These are phyloP conservation scores for Novumbra hubbsi DNA, from an alignment of 2,797 vertebrate genomes.

Conservation along the genomic window DNA sequence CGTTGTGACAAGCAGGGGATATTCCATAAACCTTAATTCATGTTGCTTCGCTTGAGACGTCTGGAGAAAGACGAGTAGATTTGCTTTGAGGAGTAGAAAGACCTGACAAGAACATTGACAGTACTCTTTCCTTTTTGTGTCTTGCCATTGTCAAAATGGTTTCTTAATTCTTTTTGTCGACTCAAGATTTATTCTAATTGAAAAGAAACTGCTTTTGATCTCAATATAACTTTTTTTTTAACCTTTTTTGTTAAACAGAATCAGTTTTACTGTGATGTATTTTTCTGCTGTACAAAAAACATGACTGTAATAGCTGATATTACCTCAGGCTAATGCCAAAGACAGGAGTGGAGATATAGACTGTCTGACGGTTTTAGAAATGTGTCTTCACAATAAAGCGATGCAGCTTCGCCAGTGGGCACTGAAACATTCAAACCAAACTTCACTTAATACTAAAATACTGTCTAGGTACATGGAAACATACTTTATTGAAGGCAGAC, in stretches of 20 bases:
- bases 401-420: background rate
- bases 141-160: slow-evolving; percentile 25
- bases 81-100: slow-evolving; percentile 17
- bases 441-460: too few relatives aligned
- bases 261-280: slow-evolving; percentile 23
- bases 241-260: slow-evolving; percentile 4
- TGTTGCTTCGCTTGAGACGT: slow-evolving; percentile 21
- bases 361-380: slow-evolving; percentile 31
- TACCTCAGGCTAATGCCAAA: slow-evolving; percentile 31
- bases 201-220: slow-evolving; percentile 36
- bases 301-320: slow-evolving; percentile 16
- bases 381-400: slow-evolving; percentile 26
- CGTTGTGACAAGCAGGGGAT: slow-evolving; percentile 16
- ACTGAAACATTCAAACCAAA: too few relatives aligned
- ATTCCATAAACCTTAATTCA: slow-evolving; percentile 26
- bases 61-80: background rate
- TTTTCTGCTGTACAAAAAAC: slow-evolving; percentile 9
- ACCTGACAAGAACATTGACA: slow-evolving; percentile 15
- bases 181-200: slow-evolving; percentile 21
- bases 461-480: too few relatives aligned
- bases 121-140: slow-evolving; percentile 2
- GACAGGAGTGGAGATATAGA: slow-evolving; percentile 26
- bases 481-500: too few relatives aligned
- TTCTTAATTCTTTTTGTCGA: slow-evolving; percentile 19
- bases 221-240: slow-evolving; percentile 16